Base-by-base conservation (phyloP, 1,140 invertebrate genomes). In the Dendroctonus valens region DNA sequence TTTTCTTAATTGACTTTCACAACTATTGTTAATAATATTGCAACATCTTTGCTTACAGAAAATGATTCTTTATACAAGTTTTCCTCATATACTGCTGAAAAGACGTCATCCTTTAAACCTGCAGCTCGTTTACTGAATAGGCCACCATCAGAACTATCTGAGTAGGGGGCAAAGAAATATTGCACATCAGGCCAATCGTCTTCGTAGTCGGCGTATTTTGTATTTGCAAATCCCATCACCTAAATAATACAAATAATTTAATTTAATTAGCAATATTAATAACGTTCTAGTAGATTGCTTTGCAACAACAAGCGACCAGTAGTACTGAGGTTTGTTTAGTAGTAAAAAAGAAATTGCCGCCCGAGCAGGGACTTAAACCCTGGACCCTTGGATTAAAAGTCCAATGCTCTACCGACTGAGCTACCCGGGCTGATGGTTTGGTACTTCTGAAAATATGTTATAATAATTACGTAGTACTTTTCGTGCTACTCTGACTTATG, bases 301-400 rank as follows among this genome's bases (percentile, higher is more conserved):
- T n/a, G n/a, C n/a, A n/a, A n/a, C n/a, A n/a, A n/a, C n/a, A n/a
- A n/a, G n/a, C n/a, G n/a, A n/a, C n/a, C n/a, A n/a, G n/a, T n/a
- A n/a, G n/a, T n/a, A n/a, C n/a, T n/a, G n/a, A n/a, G n/a, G n/a
- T n/a, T n/a, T n/a, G n/a, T n/a, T n/a, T n/a, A n/a, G n/a, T n/a
- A n/a, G n/a, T n/a, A n/a, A n/a, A n/a, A n/a, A n/a, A n/a, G n/a
- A n/a, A n/a, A n/a, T n/a, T n/a, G n/a, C n/a, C n/a, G 86, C 86
- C 87, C 86, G 86, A 88, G 86, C 86, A 88, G 86, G 86, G 86
- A 88, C 85, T 87, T 85, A 86, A 87, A 88, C 86, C 85, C 85
- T 86, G 85, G 85, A 87, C 86, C 86, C 85, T 87, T 86, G 86
- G 85, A 87, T 87, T 87, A 87, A 87, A 86, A 88, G 85, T 86